These are phyloP conservation scores for Yponomeuta plumbellus DNA, from an alignment of 2,888 invertebrate species.

Conservation along the genomic window DNA sequence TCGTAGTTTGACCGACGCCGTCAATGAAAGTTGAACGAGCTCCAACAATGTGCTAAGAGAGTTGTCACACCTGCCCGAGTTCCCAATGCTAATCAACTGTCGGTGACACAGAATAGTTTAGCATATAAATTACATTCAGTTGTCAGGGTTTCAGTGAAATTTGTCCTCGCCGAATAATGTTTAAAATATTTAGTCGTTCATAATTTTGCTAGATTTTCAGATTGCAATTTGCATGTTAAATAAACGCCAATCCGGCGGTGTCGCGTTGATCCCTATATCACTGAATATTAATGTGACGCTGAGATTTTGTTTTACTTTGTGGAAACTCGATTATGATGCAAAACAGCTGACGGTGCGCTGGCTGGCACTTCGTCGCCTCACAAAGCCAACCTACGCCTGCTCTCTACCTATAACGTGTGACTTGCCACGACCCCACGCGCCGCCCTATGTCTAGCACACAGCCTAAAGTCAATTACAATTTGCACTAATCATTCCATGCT, in stretches of 20 bases:
- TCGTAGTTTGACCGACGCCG: neutral
- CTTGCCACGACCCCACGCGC: neutral
- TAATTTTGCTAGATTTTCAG: constrained; percentile 72
- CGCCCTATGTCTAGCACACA: constrained; percentile 2
- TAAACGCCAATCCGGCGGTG: constrained; percentile 70
- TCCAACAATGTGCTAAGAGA: constrained; percentile 51
- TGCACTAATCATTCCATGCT: constrained; percentile 34
- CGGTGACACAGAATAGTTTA: constrained; percentile 69
- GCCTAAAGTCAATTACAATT: constrained; percentile 14
- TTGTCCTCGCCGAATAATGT: constrained; percentile 59
- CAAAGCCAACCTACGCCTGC: constrained; percentile 8
- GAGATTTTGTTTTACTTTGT: constrained; percentile 75
- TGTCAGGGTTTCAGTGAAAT: constrained; percentile 64
- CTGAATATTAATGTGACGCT: constrained; percentile 72
- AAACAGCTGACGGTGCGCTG: constrained; percentile 51
- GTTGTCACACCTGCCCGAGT: constrained; percentile 42
- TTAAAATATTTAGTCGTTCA: constrained; percentile 70
- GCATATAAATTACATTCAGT: constrained; percentile 72
- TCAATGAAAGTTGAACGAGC: constrained; percentile 25
- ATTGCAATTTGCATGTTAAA: constrained; percentile 76
- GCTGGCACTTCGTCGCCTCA: constrained; percentile 15
- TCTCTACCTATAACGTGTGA: neutral
- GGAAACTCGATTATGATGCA: constrained; percentile 74
- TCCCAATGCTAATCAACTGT: constrained; percentile 57
- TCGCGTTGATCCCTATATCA: constrained; percentile 71